Percentiles rank a stretch among this genome's conserved stretches.
These are phyloP conservation scores for Gymnogyps californianus DNA, from an alignment of 2,113 vertebrate species.

Conservation along the genomic window DNA sequence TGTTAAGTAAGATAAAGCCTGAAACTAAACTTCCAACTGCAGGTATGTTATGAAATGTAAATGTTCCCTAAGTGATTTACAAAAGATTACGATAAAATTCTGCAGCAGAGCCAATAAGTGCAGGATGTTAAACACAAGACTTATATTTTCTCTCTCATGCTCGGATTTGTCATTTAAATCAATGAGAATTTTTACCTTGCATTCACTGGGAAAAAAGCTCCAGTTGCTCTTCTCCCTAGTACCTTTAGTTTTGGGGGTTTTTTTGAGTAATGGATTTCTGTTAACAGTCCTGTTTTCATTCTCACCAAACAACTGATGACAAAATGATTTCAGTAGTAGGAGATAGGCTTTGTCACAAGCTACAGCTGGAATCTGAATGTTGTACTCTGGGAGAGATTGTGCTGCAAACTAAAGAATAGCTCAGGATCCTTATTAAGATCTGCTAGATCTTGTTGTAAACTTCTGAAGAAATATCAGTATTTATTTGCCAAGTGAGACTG, in stretches of 20 bases:
- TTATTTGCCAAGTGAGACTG: not conserved
- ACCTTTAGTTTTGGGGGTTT: not conserved
- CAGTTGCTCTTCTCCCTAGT: not conserved
- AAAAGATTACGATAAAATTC: not conserved
- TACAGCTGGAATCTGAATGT: not conserved
- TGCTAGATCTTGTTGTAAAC: not conserved
- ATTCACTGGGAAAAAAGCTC: not conserved
- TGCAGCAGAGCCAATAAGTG: not conserved
- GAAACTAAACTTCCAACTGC: not conserved
- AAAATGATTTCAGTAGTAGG: not conserved
- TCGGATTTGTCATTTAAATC: not conserved
- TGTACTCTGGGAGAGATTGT: not conserved
- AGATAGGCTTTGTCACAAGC: not conserved
- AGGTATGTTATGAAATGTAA: not conserved
- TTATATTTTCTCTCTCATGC: not conserved
- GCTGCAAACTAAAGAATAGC: not conserved
- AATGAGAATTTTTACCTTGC: not conserved
- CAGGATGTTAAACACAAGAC: not conserved
- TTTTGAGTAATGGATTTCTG: not conserved
- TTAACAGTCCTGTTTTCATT: not conserved
- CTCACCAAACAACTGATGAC: not conserved
- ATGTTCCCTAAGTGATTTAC: not conserved
- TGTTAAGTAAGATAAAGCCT: not conserved
- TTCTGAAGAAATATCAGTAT: not conserved
- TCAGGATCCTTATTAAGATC: not conserved